phyloP scores from a whole-genome alignment of 2,888 invertebrate genomes.

The Diarsia brunnea region DNA sequence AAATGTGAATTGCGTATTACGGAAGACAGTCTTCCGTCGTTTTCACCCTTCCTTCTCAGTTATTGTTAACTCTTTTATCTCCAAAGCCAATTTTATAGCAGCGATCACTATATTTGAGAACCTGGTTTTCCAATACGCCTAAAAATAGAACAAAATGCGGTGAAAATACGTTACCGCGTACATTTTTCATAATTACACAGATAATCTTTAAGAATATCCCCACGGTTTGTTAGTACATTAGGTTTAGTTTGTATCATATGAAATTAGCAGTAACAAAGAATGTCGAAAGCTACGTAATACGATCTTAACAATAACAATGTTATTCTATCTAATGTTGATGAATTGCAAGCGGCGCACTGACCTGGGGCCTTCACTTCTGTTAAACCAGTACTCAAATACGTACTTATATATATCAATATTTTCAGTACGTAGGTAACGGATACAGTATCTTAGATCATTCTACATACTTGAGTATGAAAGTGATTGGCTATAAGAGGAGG shows the following conservation, averaged over 20 bases:
- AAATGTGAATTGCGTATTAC: background rate
- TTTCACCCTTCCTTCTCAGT: background rate
- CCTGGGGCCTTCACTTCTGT: constrained; percentile 32
- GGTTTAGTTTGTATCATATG: background rate
- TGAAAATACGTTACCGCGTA: background rate
- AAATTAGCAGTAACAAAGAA: constrained; percentile 32
- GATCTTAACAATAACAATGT: constrained; percentile 59
- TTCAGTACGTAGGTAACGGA: constrained; percentile 9
- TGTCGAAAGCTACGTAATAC: constrained; percentile 51
- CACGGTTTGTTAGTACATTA: background rate
- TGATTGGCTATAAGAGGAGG: background rate
- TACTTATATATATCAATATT: background rate
- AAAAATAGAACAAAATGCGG: background rate
- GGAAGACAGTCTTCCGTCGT: background rate
- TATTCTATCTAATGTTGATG: constrained; percentile 14
- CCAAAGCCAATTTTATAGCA: background rate
- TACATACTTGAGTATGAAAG: background rate
- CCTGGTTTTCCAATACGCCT: background rate
- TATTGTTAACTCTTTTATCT: background rate
- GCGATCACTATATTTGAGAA: background rate
- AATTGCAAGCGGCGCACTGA: constrained; percentile 34
- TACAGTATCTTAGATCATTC: background rate
- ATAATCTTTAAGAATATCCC: background rate
- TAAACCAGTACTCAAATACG: constrained; percentile 10
- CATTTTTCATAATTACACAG: background rate